Conservation (phyloP, 2,888 invertebrate genomes). For the Andricus quercusramuli region DNA sequence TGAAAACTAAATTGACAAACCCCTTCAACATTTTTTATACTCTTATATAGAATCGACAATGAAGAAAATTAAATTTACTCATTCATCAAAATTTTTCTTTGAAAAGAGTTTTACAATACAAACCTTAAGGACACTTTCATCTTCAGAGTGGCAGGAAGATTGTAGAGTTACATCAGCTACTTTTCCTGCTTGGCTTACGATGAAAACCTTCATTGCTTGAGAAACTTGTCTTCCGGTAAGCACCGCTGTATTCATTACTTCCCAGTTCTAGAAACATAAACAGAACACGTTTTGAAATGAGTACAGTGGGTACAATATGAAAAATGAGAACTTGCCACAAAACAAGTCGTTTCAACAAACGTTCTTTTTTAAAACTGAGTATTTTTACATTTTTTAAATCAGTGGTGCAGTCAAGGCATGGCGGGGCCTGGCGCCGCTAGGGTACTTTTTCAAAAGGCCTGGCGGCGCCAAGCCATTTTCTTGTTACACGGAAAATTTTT, state of each 20-base stretch:
- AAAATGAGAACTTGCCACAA: slow-evolving; percentile 26
- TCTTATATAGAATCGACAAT: too few relatives aligned
- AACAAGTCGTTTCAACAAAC: slow-evolving; percentile 16
- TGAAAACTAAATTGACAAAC: too few relatives aligned
- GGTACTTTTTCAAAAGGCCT: too few relatives aligned
- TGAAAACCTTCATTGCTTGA: slow-evolving; percentile 96
- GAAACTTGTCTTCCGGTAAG: slow-evolving; percentile 96
- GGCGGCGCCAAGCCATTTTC: too few relatives aligned
- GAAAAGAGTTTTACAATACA: not conserved
- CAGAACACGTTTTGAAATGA: slow-evolving; percentile 38
- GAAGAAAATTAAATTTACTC: not conserved
- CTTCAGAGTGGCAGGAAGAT: slow-evolving; percentile 96
- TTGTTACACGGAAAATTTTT: too few relatives aligned
- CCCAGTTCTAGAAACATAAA: slow-evolving; percentile 88
- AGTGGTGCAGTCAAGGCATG: too few relatives aligned
- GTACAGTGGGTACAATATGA: slow-evolving; percentile 1
- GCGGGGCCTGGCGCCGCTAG: too few relatives aligned
- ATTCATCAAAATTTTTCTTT: not conserved
- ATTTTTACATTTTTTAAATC: slow-evolving; percentile 1
- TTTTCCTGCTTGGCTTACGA: slow-evolving; percentile 95
- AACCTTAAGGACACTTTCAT: slow-evolving; percentile 97
- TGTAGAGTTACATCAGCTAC: slow-evolving; percentile 97
- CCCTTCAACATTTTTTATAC: too few relatives aligned
- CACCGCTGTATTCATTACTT: slow-evolving; percentile 96
- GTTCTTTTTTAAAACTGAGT: not conserved